A percentile compares a stretch with the other conserved stretches of the same genome.
These are phyloP conservation scores for Uromys caudimaculatus DNA, from an alignment of 2,797 vertebrate genomes.

Conservation along the genomic window DNA sequence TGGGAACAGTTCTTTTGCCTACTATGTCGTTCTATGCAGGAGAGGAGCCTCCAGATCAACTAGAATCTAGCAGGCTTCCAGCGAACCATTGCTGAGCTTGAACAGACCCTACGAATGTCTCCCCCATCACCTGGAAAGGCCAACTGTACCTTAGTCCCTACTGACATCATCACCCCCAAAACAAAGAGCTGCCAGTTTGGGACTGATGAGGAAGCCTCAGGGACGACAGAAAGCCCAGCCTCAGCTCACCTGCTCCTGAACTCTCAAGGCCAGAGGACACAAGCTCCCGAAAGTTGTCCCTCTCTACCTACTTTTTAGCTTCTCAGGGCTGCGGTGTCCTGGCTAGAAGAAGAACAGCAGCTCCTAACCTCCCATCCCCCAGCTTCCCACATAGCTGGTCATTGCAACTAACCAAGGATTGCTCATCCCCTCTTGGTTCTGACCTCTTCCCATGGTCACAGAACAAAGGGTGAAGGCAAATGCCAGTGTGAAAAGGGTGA, in stretches of 20 bases:
- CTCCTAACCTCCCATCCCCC: background rate
- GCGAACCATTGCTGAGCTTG: background rate
- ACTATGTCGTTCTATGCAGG: background rate
- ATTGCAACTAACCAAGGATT: background rate
- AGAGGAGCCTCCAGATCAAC: background rate
- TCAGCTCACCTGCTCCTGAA: background rate
- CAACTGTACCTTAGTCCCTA: background rate
- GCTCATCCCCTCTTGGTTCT: background rate
- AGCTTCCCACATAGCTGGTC: background rate
- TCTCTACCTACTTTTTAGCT: background rate
- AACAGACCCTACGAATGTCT: background rate
- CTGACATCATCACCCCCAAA: background rate
- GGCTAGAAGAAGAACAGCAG: background rate
- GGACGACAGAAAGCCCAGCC: background rate
- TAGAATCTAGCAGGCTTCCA: background rate
- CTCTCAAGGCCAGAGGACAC: background rate
- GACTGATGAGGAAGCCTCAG: background rate
- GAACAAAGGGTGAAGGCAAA: background rate
- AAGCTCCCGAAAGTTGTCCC: background rate
- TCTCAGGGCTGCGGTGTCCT: background rate
- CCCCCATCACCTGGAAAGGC: background rate
- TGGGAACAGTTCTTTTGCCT: background rate
- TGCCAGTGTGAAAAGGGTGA: background rate
- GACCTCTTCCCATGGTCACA: background rate
- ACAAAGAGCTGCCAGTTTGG: conserved; percentile 19